Evolutionary conservation across 2,888 invertebrate genomes (phyloP), one percentile per base, ranked within the genome.

Genomic region (Halictus ligatus): DNA sequence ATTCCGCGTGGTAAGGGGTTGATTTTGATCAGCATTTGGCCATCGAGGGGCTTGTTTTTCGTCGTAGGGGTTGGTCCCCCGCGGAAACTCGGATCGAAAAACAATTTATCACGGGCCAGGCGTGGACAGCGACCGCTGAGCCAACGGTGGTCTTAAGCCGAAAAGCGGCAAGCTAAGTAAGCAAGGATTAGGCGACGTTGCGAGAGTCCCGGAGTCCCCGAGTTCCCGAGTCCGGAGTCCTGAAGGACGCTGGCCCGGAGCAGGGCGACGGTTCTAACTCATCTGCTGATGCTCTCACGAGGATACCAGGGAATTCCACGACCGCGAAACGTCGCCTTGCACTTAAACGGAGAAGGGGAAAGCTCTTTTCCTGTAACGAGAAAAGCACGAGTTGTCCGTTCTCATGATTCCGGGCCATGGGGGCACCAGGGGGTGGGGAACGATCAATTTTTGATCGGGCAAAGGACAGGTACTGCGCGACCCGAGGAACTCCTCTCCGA

Each of bases 141-240:
- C 93, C 88, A 90, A 89, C 82, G 89, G 87, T 92, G 92, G 92
- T 87, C 92, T 91, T 94, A 94, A 94, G 93, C 94, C 92, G 93
- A 92, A 93, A 94, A 94, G 94, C 94, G 94, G 91, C 93, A 92
- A 94, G 94, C 94, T 93, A 93, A 93, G 93, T 93, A 94, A 94
- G 93, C 93, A 93, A 92, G 93, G 94, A 94, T 94, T 94, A 94
- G 92, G 86, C 73, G 29, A 29, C 8, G 67, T 75, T 75, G 54
- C 54, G 21, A 54, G 78, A 73, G 87, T 58, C 73, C 86, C 25
- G 12, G 78, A 43, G 64, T 50, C 50, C 18, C 50, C 0, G 50
- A 50, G 50, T 50, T 58, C 75, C 75, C 25, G 13, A 48, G 54
- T 54, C 21, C 18, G 5, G 50, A 50, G 50, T 60, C 74, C 60